Evolutionary conservation across 2,797 vertebrate species (phyloP), one percentile per base, ranked within the genome.

Genomic region (Amblyopsis hoosieri): DNA sequence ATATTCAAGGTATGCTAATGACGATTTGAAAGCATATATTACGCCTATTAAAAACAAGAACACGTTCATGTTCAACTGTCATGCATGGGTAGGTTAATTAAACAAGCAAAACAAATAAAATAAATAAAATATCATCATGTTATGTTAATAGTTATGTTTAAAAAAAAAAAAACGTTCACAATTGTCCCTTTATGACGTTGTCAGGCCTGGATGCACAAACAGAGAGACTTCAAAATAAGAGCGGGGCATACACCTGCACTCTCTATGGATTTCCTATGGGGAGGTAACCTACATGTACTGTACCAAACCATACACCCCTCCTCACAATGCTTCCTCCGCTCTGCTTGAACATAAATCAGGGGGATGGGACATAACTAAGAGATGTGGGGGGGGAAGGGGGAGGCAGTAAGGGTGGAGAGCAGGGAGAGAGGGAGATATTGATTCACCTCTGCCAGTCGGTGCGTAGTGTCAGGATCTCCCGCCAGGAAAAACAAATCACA

Each of bases 401-500:
- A 33, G 45, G 50, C 11, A 23, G 47, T 45, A 57, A 50, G 54
- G 56, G 31, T 48, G n/a, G 56, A 81, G 75, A 51, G 69, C 68
- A 85, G 77, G 67, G 79, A 71, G 78, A 57, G 50, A 54, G 52
- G 1, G 54, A 67, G 65, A 79, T 91, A 93, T 93, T 83, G 90
- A 93, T 93, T 90, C 89, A 82, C 87, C 87, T 87, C 85, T 86
- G 85, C 86, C 86, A 85, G 85, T 88, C 87, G 89, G 87, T 87
- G 83, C 80, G 79, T 74, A 78, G 86, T 87, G 85, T 91, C 82
- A 86, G 86, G 85, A 89, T 91, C 89, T 89, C 91, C 89, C 84
- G 86, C 90, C 89, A 87, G 85, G 86, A 90, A 90, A 94, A 93
- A 90, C 89, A 86, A 90, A 90, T 88, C 87, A 90, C 91, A 89